Evolutionary conservation across 92 coral and sea anemone species (phyloP), one percentile per base, ranked within the genome.

Genomic region (Parazoanthus atlanticus): DNA sequence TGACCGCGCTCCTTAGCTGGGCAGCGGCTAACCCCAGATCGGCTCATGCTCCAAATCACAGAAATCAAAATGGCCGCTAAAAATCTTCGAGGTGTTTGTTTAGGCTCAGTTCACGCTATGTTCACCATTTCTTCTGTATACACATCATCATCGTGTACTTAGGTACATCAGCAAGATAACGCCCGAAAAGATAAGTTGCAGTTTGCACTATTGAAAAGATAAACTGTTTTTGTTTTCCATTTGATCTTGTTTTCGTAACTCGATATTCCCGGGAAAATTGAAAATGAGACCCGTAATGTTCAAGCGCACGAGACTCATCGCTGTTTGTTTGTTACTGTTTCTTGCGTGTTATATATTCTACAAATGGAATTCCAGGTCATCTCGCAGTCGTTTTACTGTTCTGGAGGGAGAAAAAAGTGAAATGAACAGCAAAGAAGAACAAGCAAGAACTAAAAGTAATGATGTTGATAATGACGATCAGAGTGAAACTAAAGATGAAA

Each of bases 61-160:
- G 5, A 58, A 40, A 85, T 4, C 77, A 91, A 93, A 86, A 91
- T 93, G 95, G 92, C 87, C 88, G 87, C 75, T 40, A 23, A 32
- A 58, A 13, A 2, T 52, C 19, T 16, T 52, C 19, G 17, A 0
- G 4, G 0, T 52, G 58, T 52, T 46, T 46, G 11, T 46, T 46
- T 46, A 46, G 47, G 49, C 6, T 1, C 0, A 46, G 12, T 11
- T 46, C 12, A 46, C 49, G 49, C 1, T 46, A 8, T 46, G 12
- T 46, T 46, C 49, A 46, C 49, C 12, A 46, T 46, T 46, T 46
- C 49, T 46, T 46, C 49, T 46, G 49, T 46, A 11, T 1, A 46
- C 1, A 46, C 49, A 46, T 46, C 49, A 11, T 46, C 49, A 10
- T 46, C 12, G 49, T 46, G 49, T 46, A 46, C 11, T 46, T 46